Evolutionary conservation across 64 coral and sea anemone species (phyloP).

Genomic region (Cladopsammia gracilis): DNA sequence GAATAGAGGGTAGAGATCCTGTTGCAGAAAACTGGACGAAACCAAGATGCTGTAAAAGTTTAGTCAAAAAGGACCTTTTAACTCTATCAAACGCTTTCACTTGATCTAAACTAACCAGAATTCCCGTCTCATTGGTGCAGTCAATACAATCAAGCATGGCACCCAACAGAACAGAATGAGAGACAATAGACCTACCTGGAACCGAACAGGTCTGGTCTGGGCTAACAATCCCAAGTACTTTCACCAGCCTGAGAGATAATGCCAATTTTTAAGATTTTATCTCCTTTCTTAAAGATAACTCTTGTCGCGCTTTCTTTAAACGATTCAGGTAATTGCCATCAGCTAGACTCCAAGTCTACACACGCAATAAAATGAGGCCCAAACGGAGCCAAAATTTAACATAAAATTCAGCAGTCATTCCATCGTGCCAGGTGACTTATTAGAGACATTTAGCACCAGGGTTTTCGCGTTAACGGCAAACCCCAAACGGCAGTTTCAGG

Average conservation of each 20-base stretch:
- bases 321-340: neutral
- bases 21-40: neutral
- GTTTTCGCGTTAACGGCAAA: no score
- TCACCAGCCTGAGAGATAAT: neutral
- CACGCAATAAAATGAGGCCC: neutral
- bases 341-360: neutral
- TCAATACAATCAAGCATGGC: neutral
- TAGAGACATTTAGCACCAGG: no score
- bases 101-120: constrained; percentile 7
- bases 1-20: neutral
- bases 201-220: constrained; percentile 8
- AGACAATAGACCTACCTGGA: neutral
- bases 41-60: neutral
- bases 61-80: neutral
- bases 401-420: constrained; percentile 38
- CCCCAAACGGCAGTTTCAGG: no score
- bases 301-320: neutral
- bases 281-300: neutral
- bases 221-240: neutral
- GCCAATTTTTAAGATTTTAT: constrained; percentile 19
- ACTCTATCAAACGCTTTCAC: constrained; percentile 47
- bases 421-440: constrained; percentile 28
- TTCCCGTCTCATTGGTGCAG: neutral
- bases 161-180: neutral
- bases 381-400: neutral